Evolutionary conservation across 2,888 invertebrate genomes (phyloP).

Genomic region (Fragum sueziense): DNA sequence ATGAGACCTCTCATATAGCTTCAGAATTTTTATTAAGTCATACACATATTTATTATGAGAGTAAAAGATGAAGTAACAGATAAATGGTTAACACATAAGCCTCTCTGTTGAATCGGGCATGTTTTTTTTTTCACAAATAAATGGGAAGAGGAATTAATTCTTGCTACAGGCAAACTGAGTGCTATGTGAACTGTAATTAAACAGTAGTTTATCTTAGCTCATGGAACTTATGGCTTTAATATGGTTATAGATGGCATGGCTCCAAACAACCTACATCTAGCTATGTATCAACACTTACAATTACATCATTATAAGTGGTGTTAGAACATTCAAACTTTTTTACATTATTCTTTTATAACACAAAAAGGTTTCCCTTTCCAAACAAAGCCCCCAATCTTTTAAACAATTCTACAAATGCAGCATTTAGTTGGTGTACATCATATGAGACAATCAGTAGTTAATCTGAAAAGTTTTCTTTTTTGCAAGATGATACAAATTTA

Average conservation of each 20-base stretch:
- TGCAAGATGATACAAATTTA: too few relatives aligned
- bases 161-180: not conserved
- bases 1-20: too few relatives aligned
- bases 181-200: not conserved
- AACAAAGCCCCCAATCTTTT: too few relatives aligned
- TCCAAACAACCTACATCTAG: not conserved
- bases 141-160: not conserved
- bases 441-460: too few relatives aligned
- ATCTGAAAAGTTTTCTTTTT: too few relatives aligned
- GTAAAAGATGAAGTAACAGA: not conserved
- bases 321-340: too few relatives aligned
- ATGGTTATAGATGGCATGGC: not conserved
- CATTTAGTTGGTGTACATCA: too few relatives aligned
- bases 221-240: not conserved
- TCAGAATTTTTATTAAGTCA: not conserved
- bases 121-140: not conserved
- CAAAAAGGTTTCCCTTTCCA: too few relatives aligned
- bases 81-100: not conserved
- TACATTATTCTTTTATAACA: too few relatives aligned
- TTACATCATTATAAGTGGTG: too few relatives aligned
- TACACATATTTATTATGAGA: not conserved
- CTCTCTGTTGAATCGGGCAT: not conserved
- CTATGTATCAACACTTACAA: too few relatives aligned
- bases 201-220: not conserved
- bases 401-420: too few relatives aligned